Evolutionary conservation across 1,140 invertebrate species (phyloP).

Genomic region (Penaeus chinensis): DNA sequence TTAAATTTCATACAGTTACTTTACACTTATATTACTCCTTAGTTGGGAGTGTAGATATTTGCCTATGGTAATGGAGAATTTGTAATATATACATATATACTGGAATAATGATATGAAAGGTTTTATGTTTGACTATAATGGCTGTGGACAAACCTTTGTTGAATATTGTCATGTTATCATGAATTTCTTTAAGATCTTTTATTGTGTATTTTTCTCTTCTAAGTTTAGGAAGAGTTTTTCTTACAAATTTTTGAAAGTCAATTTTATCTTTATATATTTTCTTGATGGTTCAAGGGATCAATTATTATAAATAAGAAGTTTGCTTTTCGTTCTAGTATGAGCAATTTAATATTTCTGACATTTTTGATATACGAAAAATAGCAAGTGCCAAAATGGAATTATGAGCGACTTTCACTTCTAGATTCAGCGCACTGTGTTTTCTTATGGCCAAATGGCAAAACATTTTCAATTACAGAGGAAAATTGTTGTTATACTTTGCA

Average conservation of each 20-base stretch:
- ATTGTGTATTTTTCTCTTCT: conserved; percentile 32
- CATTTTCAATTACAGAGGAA: not conserved
- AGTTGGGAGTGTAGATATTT: conserved; percentile 5
- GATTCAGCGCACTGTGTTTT: conserved; percentile 4
- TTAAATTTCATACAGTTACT: not conserved
- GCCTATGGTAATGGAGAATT: conserved; percentile 21
- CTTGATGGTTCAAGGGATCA: conserved; percentile 52
- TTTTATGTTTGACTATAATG: conserved; percentile 28
- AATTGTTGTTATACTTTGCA: too few species aligned
- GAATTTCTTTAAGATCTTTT: conserved; percentile 11
- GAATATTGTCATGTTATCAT: not conserved
- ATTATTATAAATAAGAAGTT: conserved; percentile 44
- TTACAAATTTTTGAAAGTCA: conserved; percentile 21
- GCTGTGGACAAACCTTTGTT: conserved; percentile 33
- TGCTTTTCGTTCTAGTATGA: conserved; percentile 29
- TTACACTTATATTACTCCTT: conserved; percentile 3
- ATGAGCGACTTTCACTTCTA: conserved; percentile 22
- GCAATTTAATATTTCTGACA: conserved; percentile 35
- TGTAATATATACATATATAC: conserved; percentile 9
- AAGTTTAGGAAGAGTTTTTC: not conserved
- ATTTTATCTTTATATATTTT: conserved; percentile 34
- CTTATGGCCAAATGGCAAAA: conserved; percentile 6
- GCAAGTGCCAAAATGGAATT: conserved; percentile 45
- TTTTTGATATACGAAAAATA: conserved; percentile 26
- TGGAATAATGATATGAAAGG: conserved; percentile 37